Percentiles rank a stretch among this genome's conserved stretches.
These are phyloP conservation scores for Acestrorhynchus altus DNA, from an alignment of 2,797 vertebrate genomes.

Conservation along the genomic window DNA sequence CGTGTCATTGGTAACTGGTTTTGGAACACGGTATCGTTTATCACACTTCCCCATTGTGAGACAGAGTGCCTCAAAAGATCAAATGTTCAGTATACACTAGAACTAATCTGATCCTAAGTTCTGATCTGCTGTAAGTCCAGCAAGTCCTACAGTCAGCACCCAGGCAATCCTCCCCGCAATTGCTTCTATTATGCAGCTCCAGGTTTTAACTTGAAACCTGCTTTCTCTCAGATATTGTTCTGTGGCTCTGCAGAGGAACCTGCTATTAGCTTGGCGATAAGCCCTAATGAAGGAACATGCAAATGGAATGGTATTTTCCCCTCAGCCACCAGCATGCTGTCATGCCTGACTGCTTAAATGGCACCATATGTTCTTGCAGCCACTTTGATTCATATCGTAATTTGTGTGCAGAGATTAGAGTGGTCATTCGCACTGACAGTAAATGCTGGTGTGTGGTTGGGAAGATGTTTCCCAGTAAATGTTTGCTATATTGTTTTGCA, in stretches of 20 bases:
- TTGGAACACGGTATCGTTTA: too few species aligned
- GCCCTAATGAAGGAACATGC: conserved; percentile 24
- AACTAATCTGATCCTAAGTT: too few species aligned
- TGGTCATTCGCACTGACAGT: conserved; percentile 14
- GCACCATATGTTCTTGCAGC: conserved; percentile 18
- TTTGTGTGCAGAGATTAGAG: conserved; percentile 6
- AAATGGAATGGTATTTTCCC: conserved; percentile 20
- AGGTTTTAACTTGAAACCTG: neutral
- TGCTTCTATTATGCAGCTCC: neutral
- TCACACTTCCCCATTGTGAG: too few species aligned
- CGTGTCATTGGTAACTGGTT: too few species aligned
- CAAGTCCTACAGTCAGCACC: neutral
- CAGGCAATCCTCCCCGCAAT: neutral
- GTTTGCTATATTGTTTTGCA: conserved; percentile 20
- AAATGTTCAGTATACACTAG: too few species aligned
- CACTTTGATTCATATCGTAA: conserved; percentile 12
- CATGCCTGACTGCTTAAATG: conserved; percentile 32
- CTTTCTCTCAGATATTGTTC: neutral
- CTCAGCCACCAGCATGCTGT: conserved; percentile 23
- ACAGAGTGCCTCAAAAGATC: too few species aligned
- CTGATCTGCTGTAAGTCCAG: too few species aligned
- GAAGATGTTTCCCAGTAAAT: conserved; percentile 37
- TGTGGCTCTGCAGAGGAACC: neutral
- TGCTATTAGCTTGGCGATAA: neutral
- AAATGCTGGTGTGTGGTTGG: conserved; percentile 40